Evolutionary conservation across 2,888 invertebrate genomes (phyloP), one percentile per base, ranked within the genome.

Genomic region (Platycnemis pennipes): DNA sequence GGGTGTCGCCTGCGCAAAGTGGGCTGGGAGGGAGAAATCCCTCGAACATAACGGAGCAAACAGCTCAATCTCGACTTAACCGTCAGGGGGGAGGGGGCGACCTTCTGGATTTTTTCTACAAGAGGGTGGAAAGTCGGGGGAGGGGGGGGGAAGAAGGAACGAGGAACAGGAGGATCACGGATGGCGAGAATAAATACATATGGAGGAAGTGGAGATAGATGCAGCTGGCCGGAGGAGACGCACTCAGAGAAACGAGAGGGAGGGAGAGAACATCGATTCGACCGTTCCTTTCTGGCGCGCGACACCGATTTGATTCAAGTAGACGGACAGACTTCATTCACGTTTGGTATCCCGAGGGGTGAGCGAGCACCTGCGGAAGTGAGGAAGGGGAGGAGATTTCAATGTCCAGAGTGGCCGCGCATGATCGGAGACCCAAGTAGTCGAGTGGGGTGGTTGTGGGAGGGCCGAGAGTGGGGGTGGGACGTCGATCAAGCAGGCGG

Each of bases 291-390:
- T 86, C 16, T 11, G 37, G 44, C 86, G 8, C 16, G 1, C 22
- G 63, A 63, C 63, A 26, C 46, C 46, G 22, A 87, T 87, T 44
- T n/a, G 87, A 87, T 87, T 87, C 87, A 87, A 37, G 46, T 11
- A 87, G 45, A 87, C 87, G 46, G 86, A 45, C 87, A 46, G n/a
- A 87, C n/a, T 87, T 87, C 87, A 87, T 87, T 44, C 87, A 87
- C 42, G 87, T 87, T 87, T 46, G 45, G 87, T 45, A 87, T n/a
- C 45, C 22, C 26, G 42, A n/a, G 22, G 45, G 26, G 87, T 8
- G 45, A 26, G 44, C 26, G 44, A 19, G 44, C 87, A 46, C 87
- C 44, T 87, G 44, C 13, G 87, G 87, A 13, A 86, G 3, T 16
- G 86, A 13, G 86, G 42, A n/a, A 44, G 86, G 86, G 37, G 46